Percentiles rank a stretch among this genome's conserved stretches.
Evolutionary conservation across 2,797 vertebrate genomes (phyloP).

Genomic region (Ctenosaura bakeri): DNA sequence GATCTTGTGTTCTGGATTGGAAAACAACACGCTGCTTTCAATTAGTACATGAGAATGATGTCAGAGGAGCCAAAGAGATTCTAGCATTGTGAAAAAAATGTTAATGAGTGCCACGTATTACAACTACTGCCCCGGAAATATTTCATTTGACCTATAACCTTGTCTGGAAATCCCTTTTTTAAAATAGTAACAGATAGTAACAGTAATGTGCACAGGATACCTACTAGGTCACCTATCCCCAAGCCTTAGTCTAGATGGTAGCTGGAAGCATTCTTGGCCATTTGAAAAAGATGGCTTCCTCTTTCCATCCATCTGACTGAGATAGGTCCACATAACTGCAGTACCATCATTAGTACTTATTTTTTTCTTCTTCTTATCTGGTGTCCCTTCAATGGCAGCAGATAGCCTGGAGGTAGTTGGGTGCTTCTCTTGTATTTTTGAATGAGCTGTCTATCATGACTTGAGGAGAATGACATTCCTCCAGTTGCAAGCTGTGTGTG

Average conservation of each 20-base stretch:
- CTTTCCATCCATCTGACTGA: background rate
- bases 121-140: background rate
- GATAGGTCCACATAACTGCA: background rate
- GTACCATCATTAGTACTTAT: too few species aligned
- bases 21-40: constrained; percentile 5
- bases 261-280: background rate
- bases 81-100: constrained; percentile 11
- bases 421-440: too few species aligned
- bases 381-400: background rate
- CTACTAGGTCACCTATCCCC: background rate
- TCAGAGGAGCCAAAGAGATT: background rate
- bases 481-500: too few species aligned
- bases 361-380: background rate
- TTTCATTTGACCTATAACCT: background rate
- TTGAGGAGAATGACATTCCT: too few species aligned
- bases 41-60: constrained; percentile 31
- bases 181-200: background rate
- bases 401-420: background rate
- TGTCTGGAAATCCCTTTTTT: background rate
- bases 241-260: background rate
- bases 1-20: background rate
- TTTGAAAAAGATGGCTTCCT: background rate
- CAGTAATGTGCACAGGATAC: background rate
- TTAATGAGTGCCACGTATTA: background rate
- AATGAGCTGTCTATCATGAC: too few species aligned